A percentile compares a stretch with the other conserved stretches of the same genome.
phyloP scores from a whole-genome alignment of 2,797 vertebrate genomes.

The Australoheros facetus region DNA sequence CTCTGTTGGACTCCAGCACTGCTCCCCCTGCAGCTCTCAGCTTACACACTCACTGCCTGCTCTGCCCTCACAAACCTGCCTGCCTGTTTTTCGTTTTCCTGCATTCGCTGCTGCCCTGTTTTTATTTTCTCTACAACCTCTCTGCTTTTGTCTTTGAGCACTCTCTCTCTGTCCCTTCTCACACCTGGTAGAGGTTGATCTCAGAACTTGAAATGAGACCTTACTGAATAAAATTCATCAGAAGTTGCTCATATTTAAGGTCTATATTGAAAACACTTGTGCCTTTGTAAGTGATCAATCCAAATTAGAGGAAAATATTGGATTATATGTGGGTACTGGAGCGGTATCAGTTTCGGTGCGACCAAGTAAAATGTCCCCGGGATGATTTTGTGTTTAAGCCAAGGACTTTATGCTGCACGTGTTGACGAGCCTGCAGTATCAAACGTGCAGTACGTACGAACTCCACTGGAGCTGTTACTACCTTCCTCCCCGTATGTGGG shows the following conservation, averaged over 20 bases:
- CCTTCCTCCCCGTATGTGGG: too few relatives aligned
- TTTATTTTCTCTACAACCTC: not conserved
- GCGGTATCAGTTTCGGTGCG: too few relatives aligned
- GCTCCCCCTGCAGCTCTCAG: constrained; percentile 53
- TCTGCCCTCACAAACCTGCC: constrained; percentile 35
- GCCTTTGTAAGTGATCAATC: not conserved
- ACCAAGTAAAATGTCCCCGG: too few relatives aligned
- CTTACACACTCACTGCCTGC: constrained; percentile 53
- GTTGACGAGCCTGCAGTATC: too few relatives aligned
- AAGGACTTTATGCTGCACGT: too few relatives aligned
- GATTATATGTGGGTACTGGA: too few relatives aligned
- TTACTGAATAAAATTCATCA: constrained; percentile 2
- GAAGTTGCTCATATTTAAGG: constrained; percentile 17
- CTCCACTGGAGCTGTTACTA: too few relatives aligned
- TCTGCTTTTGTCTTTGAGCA: not conserved
- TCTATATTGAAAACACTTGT: not conserved
- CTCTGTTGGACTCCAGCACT: constrained; percentile 40
- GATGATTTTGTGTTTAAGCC: too few relatives aligned
- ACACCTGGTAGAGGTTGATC: constrained; percentile 13
- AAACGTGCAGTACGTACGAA: too few relatives aligned
- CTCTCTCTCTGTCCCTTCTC: constrained; percentile 2
- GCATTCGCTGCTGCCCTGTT: not conserved
- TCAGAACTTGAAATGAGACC: not conserved
- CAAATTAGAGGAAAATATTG: too few relatives aligned
- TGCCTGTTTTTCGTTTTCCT: constrained; percentile 4